Conservation (phyloP, 2,113 vertebrate species). For the Euleptes europaea region DNA sequence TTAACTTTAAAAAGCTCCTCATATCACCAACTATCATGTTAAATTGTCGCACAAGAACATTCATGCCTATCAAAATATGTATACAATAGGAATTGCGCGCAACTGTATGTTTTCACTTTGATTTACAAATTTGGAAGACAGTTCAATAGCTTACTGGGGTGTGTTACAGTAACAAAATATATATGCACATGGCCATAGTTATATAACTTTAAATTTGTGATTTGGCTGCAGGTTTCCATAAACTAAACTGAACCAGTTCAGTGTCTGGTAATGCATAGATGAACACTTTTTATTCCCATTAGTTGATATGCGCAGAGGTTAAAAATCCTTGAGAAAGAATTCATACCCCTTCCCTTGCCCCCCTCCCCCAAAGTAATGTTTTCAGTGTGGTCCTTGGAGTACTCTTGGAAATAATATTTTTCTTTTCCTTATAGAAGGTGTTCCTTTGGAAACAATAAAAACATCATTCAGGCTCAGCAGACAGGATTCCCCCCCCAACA, state of each 20-base stretch:
- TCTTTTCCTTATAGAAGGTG: not conserved
- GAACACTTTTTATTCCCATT: not conserved
- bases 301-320: not conserved
- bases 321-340: not conserved
- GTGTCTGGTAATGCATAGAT: rapidly evolving
- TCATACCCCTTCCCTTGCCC: not conserved
- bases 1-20: not conserved
- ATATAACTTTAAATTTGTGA: not conserved
- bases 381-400: not conserved
- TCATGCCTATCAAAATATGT: not conserved
- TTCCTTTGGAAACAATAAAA: not conserved
- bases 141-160: not conserved
- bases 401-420: constrained; percentile 3
- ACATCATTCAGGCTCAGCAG: not conserved
- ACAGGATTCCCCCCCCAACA: not conserved
- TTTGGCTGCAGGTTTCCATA: not conserved
- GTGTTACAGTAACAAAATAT: not conserved
- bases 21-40: not conserved
- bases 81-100: not conserved
- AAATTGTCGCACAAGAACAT: not conserved
- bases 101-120: no score
- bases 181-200: not conserved
- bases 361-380: not conserved
- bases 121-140: not conserved
- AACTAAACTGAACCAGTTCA: not conserved